Percentiles rank a stretch among this genome's conserved stretches.
Conservation (phyloP, 2,797 vertebrate genomes). For the Sciaenops ocellatus region DNA sequence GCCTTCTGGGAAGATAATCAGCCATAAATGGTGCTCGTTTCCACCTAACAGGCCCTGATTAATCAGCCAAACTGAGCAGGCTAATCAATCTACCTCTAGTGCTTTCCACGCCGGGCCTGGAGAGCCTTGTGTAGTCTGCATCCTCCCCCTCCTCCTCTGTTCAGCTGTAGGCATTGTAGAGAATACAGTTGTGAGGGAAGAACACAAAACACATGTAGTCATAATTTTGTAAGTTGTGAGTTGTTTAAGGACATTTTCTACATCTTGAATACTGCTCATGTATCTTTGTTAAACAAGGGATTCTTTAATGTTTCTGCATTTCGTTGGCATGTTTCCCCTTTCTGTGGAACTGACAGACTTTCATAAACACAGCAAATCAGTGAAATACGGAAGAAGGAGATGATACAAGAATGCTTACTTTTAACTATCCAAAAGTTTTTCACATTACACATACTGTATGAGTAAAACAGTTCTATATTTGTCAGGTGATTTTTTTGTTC, state of each 20-base stretch:
- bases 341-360: not conserved
- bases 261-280: not conserved
- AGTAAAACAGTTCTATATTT: not conserved
- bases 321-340: not conserved
- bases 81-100: constrained; percentile 79
- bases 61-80: constrained; percentile 78
- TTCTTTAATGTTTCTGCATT: constrained; percentile 8
- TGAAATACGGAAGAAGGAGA: not conserved
- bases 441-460: too few species aligned
- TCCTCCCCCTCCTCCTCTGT: constrained; percentile 33
- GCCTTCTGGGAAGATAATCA: constrained; percentile 76
- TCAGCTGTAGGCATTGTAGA: constrained; percentile 28
- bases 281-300: constrained; percentile 6
- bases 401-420: not conserved
- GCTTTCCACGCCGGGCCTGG: constrained; percentile 59
- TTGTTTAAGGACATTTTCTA: constrained; percentile 13
- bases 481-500: not conserved
- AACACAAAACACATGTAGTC: constrained; percentile 10
- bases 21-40: constrained; percentile 77
- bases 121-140: constrained; percentile 54
- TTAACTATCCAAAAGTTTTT: not conserved
- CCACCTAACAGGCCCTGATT: constrained; percentile 74
- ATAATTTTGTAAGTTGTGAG: constrained; percentile 14
- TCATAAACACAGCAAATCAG: not conserved
- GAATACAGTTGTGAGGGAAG: constrained; percentile 35